phyloP scores from a whole-genome alignment of 2,888 invertebrate genomes.

The Rhimphoctona megacephalus region DNA sequence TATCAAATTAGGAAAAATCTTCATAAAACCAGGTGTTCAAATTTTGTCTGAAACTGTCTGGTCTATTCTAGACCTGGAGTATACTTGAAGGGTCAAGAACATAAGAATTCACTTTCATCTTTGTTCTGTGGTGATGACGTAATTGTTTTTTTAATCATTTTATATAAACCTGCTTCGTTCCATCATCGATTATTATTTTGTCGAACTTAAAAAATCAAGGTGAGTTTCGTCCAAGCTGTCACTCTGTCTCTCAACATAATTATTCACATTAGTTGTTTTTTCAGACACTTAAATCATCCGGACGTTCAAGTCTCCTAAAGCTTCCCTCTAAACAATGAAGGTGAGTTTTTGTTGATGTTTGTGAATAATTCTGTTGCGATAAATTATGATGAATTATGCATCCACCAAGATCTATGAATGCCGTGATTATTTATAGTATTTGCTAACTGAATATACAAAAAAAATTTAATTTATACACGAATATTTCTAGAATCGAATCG shows the following conservation, averaged over 20 bases:
- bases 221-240: constrained; percentile 35
- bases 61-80: not conserved
- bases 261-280: constrained; percentile 8
- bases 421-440: constrained; percentile 74
- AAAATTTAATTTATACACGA: not conserved
- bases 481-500: not conserved
- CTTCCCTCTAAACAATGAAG: not conserved
- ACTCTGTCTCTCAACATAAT: not conserved
- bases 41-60: not conserved
- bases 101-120: constrained; percentile 46
- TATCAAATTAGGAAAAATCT: not conserved
- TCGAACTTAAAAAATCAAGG: not conserved
- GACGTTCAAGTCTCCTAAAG: not conserved
- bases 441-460: constrained; percentile 71
- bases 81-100: not conserved
- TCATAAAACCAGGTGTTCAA: not conserved
- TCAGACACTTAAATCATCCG: not conserved
- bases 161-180: constrained; percentile 5
- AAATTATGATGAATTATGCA: constrained; percentile 72
- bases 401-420: constrained; percentile 75
- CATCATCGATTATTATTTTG: not conserved
- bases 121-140: constrained; percentile 58
- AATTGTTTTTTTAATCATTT: constrained; percentile 34
- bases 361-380: not conserved
- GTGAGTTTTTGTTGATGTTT: constrained; percentile 30